Base-by-base conservation (phyloP, 2,797 vertebrate genomes). In the Alca torda region DNA sequence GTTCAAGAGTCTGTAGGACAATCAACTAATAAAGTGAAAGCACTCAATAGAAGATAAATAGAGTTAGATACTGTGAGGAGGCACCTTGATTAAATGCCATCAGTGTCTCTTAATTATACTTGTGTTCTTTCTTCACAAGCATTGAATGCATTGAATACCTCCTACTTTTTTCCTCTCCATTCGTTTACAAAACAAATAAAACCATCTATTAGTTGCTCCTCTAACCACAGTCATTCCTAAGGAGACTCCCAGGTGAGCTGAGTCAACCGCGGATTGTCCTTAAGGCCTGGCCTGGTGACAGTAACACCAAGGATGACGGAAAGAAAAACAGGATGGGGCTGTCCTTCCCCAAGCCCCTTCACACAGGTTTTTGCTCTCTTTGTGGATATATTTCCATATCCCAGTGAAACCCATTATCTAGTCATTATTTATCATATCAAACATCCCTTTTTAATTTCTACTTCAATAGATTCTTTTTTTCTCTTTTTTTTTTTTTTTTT, bases 341-440 rank as follows among this genome's bases (percentile, higher is more conserved):
- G 18, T 39, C 16, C 16, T 84, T 84, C 45, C 57, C 70, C 69
- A 95, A 88, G 45, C 33, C 67, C 78, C 51, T 91, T 95, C 82
- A 93, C 64, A 85, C 37, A 94, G 79, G 81, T 95, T 95, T 97
- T 96, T 82, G 28, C 87, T 95, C 83, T 96, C 74, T 78, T 95
- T 97, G 73, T 96, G 93, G 83, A 94, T 90, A 26, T 90, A 98
- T 98, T 98, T 98, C 96, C 97, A 98, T 98, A 98, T 98, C 98
- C 98, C 98, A 97, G 74, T 97, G 98, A 98, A 98, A 98, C 97
- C 97, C 96, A 98, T 98, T 98, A 98, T 98, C 95, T 93, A 97
- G 94, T 97, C 96, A 96, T 97, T 97, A 98, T 97, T 98, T 98
- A 98, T 97, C 97, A 98, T 97, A 98, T 98, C 98, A 98, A 98